These are phyloP conservation scores for Trachemys scripta DNA, from an alignment of 2,113 vertebrate species.

Conservation along the genomic window DNA sequence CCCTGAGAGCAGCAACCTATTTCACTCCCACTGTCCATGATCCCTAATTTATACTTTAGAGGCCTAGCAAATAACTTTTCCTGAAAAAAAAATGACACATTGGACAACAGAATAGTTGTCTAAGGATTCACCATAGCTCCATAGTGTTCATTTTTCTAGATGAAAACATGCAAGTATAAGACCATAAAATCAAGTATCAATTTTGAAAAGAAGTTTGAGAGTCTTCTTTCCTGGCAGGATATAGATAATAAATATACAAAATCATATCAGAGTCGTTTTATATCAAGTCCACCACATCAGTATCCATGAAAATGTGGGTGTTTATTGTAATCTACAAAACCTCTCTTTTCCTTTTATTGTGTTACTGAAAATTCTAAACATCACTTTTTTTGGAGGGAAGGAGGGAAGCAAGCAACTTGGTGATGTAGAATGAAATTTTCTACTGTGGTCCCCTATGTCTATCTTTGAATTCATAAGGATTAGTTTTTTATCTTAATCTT, in stretches of 20 bases:
- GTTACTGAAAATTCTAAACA: not conserved
- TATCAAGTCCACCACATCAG: not conserved
- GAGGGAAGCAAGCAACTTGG: not conserved
- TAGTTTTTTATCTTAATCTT: not conserved
- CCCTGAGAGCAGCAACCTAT: not conserved
- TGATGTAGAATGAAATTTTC: not conserved
- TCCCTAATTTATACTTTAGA: not conserved
- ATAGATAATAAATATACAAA: not conserved
- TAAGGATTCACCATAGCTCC: not conserved
- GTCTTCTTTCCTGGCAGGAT: not conserved
- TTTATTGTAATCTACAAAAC: not conserved
- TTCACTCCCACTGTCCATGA: not conserved
- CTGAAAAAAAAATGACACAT: not conserved
- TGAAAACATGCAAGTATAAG: not conserved
- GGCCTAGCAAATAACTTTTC: not conserved
- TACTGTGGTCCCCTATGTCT: not conserved
- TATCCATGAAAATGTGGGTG: not conserved
- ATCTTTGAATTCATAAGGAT: not conserved
- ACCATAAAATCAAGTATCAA: not conserved
- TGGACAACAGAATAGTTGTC: not conserved
- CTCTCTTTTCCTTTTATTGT: not conserved
- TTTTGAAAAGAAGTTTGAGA: not conserved
- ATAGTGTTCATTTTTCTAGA: not conserved
- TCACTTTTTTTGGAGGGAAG: not conserved
- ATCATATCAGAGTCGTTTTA: not conserved